phyloP scores from a whole-genome alignment of 2,113 vertebrate genomes.

The Bubalus kerabau region DNA sequence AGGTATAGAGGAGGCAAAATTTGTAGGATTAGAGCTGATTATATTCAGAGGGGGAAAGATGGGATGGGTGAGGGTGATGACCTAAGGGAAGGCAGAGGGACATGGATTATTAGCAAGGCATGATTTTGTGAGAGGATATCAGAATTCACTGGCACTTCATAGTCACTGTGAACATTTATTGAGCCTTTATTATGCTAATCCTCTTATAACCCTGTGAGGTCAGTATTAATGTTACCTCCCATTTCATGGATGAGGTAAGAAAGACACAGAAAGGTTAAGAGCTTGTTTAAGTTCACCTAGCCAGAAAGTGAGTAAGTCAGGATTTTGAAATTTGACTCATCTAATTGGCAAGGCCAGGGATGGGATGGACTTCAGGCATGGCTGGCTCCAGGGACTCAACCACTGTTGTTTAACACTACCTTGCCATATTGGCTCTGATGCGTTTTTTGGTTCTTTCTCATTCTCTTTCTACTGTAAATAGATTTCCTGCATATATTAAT shows the following conservation, averaged over 20 bases:
- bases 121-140: background rate
- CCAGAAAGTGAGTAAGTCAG: background rate
- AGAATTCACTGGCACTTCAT: background rate
- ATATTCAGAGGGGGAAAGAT: background rate
- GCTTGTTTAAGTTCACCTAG: background rate
- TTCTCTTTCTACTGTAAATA: conserved; percentile 17
- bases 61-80: background rate
- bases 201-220: background rate
- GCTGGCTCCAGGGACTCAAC: background rate
- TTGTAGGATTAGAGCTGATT: background rate
- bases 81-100: background rate
- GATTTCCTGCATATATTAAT: background rate
- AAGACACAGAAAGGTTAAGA: background rate
- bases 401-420: background rate
- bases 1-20: background rate
- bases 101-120: background rate
- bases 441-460: background rate
- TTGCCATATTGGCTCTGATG: background rate
- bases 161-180: background rate
- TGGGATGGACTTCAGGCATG: background rate
- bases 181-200: background rate
- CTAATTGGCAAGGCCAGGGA: background rate
- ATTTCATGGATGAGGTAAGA: background rate
- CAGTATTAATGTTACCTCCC: background rate
- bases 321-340: background rate